These are phyloP conservation scores for Sigmodon hispidus DNA, from an alignment of 2,113 vertebrate species.

Conservation along the genomic window DNA sequence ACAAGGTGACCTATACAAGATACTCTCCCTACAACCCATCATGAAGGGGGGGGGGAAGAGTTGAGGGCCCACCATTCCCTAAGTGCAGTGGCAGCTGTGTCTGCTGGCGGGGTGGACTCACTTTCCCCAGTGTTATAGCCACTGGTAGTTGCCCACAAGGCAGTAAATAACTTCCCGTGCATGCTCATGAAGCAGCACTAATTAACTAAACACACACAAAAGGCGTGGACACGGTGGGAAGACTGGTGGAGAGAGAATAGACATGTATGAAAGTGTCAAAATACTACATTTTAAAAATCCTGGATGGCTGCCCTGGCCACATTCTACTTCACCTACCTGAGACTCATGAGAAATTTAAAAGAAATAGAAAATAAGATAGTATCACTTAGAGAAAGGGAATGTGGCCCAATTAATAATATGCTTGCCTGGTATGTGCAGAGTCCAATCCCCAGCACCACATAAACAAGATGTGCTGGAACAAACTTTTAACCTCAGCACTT, in stretches of 20 bases:
- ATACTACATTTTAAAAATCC: not conserved
- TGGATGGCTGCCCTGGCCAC: not conserved
- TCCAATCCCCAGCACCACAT: not conserved
- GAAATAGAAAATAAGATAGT: constrained; percentile 16
- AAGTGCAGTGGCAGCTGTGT: too few relatives aligned
- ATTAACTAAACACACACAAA: not conserved
- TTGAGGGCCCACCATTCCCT: too few relatives aligned
- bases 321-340: not conserved
- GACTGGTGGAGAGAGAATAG: not conserved
- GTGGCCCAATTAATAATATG: too few relatives aligned
- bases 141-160: not conserved
- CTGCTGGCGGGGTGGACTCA: not conserved
- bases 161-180: not conserved
- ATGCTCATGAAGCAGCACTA: not conserved
- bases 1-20: not conserved
- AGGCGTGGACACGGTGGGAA: too few relatives aligned
- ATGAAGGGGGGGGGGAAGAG: too few relatives aligned
- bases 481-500: not conserved
- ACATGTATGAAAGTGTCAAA: too few relatives aligned
- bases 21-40: not conserved
- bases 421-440: too few relatives aligned
- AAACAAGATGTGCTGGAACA: not conserved
- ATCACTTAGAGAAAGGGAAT: not conserved
- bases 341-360: not conserved
- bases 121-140: not conserved